These are phyloP conservation scores for Axea sp. DNA, from an alignment of 2,888 invertebrate genomes.

Conservation along the genomic window DNA sequence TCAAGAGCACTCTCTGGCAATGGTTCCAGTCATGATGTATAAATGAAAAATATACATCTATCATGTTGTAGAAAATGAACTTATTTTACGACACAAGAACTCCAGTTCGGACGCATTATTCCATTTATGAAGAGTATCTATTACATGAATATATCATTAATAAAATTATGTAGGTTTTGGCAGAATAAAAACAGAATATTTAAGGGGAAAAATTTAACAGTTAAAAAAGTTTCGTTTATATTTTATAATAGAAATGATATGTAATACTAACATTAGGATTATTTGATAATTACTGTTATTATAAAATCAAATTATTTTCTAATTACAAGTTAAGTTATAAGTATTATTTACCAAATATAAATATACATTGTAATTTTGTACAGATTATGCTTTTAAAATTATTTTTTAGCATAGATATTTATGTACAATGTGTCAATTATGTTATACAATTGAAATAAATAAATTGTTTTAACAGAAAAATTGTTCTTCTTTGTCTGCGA, in stretches of 20 bases:
- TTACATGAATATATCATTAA: constrained; percentile 47
- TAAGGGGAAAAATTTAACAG: constrained; percentile 19
- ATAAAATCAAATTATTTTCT: constrained; percentile 12
- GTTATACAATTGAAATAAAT: neutral
- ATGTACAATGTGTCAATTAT: constrained; percentile 6
- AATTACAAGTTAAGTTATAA: too few species aligned
- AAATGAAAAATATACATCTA: constrained; percentile 6
- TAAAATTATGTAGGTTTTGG: constrained; percentile 38
- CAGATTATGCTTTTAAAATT: constrained; percentile 4
- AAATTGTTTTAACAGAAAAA: constrained; percentile 5
- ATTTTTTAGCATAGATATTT: constrained; percentile 1
- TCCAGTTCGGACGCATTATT: constrained; percentile 12
- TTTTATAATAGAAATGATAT: too few species aligned
- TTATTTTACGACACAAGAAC: constrained; percentile 1
- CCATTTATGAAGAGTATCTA: constrained; percentile 42
- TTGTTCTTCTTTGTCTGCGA: too few species aligned
- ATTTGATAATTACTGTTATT: constrained; percentile 18
- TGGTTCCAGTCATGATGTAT: constrained; percentile 63
- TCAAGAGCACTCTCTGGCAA: constrained; percentile 84
- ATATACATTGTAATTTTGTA: constrained; percentile 21
- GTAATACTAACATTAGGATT: constrained; percentile 15
- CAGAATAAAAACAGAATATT: constrained; percentile 27
- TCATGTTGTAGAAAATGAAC: constrained; percentile 10
- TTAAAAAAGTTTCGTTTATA: constrained; percentile 24
- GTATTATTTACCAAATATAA: constrained; percentile 39